Percentiles rank a stretch among this genome's conserved stretches.
phyloP scores from a whole-genome alignment of 2,888 invertebrate genomes.

The Carpatolechia fugitivella region DNA sequence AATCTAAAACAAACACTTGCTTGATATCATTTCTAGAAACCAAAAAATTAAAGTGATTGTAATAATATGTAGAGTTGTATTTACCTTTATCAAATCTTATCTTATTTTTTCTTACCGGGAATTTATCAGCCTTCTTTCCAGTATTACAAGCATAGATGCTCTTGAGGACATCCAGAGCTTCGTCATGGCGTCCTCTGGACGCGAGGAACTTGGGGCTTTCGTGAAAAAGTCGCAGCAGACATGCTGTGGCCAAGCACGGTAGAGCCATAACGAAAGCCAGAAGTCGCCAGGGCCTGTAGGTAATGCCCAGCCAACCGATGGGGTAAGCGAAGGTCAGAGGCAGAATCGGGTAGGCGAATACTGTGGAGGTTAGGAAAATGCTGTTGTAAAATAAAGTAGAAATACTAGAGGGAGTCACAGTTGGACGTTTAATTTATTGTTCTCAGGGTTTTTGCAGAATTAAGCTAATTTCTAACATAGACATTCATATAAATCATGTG shows the following conservation, averaged over 20 bases:
- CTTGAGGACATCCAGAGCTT: conserved; percentile 74
- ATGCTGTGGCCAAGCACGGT: conserved; percentile 81
- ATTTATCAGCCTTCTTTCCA: conserved; percentile 52
- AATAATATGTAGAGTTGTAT: no score
- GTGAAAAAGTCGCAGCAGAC: conserved; percentile 80
- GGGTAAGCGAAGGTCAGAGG: conserved; percentile 75
- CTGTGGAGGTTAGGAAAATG: conserved; percentile 47
- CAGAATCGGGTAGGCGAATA: conserved; percentile 83
- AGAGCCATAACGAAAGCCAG: conserved; percentile 82
- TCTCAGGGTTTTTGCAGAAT: no score
- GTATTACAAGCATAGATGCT: conserved; percentile 62
- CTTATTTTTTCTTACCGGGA: conserved; percentile 49
- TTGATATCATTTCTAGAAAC: no score
- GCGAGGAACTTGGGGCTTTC: conserved; percentile 90
- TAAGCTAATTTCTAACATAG: no score
- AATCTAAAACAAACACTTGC: no score
- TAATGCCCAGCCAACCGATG: conserved; percentile 70
- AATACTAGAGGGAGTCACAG: no score
- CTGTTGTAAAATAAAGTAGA: no score
- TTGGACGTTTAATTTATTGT: no score
- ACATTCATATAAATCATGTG: no score
- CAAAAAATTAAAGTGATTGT: no score
- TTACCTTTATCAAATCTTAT: no score
- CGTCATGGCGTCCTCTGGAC: conserved; percentile 76
- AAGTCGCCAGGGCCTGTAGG: conserved; percentile 87